A percentile compares a stretch with the other conserved stretches of the same genome.
Conservation (phyloP, 2,113 vertebrate species). For the Desmodus rotundus region DNA sequence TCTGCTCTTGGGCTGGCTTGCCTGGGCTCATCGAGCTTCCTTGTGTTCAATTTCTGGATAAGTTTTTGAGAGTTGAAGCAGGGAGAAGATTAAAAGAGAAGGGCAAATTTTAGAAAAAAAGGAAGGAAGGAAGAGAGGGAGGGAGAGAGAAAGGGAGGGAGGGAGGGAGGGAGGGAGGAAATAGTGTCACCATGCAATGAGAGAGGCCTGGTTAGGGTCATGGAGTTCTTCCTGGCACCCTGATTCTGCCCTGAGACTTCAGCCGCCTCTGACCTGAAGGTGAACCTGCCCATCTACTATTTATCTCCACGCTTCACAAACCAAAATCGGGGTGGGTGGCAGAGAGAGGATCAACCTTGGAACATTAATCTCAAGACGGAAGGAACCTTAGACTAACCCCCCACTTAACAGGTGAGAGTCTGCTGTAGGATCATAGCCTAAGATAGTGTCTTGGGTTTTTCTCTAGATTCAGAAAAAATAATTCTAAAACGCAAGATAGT, state of each 20-base stretch:
- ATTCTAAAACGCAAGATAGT: neutral
- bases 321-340: neutral
- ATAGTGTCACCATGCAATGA: neutral
- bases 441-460: neutral
- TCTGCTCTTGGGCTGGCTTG: constrained; percentile 81
- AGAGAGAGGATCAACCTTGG: neutral
- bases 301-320: neutral
- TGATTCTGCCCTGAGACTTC: no score
- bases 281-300: neutral
- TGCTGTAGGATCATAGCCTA: neutral
- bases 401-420: neutral
- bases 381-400: neutral
- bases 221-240: neutral
- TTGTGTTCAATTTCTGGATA: neutral
- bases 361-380: neutral
- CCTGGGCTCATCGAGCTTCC: constrained; percentile 78
- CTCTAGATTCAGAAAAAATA: neutral
- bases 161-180: neutral
- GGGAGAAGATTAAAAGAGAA: neutral
- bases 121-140: neutral
- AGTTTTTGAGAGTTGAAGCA: neutral
- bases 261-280: neutral
- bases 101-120: neutral
- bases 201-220: neutral
- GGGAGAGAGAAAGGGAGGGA: no score